A percentile compares a stretch with the other conserved stretches of the same genome.
These are phyloP conservation scores for Zoroaster sp. DNA, from an alignment of 53 echinoderm and acorn worm genomes.

Conservation along the genomic window DNA sequence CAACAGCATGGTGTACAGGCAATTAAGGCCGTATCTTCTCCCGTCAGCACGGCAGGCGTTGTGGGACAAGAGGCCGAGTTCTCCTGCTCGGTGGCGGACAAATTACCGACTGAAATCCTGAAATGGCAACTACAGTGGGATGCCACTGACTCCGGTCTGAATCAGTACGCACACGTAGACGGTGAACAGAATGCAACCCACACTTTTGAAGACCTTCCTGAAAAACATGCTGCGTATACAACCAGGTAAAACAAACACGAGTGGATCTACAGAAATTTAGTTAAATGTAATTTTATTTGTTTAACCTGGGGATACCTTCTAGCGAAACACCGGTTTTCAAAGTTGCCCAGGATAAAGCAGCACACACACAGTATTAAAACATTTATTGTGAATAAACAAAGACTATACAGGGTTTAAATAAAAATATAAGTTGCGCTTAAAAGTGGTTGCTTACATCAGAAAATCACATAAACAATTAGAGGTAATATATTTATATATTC, in stretches of 20 bases:
- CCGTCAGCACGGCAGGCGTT: conserved; percentile 15
- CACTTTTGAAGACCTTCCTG: not conserved
- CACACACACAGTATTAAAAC: no score
- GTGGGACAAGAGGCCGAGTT: conserved; percentile 4
- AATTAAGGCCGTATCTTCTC: not conserved
- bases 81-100: conserved; percentile 38
- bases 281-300: not conserved
- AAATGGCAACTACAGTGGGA: conserved; percentile 18
- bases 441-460: no score
- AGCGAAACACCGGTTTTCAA: no score
- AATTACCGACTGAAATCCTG: not conserved
- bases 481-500: no score
- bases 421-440: no score
- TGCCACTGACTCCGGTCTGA: not conserved
- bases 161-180: not conserved
- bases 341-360: no score
- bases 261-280: not conserved
- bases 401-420: no score
- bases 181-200: not conserved
- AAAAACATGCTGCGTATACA: conserved; percentile 25
- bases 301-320: no score
- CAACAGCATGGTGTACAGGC: not conserved
- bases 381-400: no score
- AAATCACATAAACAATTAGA: no score
- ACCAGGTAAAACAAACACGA: not conserved